phyloP scores from a whole-genome alignment of 2,113 vertebrate species.

The Dicentrarchus labrax region DNA sequence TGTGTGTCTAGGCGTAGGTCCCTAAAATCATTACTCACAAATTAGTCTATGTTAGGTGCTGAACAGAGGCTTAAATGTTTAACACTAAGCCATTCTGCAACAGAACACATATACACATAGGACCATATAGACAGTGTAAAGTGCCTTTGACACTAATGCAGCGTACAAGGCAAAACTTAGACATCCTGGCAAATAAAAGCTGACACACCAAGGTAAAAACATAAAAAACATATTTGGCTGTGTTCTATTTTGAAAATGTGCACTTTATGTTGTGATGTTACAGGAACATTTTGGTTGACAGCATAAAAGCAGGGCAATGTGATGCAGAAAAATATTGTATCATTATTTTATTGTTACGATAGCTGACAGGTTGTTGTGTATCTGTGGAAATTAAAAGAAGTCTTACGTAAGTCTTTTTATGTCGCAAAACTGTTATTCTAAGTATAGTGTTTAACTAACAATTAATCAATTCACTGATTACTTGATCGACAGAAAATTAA shows the following conservation, averaged over 20 bases:
- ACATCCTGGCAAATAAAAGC: slow-evolving; percentile 2
- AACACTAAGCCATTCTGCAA: slow-evolving; percentile 38
- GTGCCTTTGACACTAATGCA: slow-evolving; percentile 18
- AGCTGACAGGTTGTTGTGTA: background rate
- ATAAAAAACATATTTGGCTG: background rate
- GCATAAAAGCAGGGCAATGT: background rate
- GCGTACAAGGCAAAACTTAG: background rate
- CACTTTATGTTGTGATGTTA: background rate
- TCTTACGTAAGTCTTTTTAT: background rate
- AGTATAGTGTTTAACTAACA: background rate
- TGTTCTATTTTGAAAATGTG: background rate
- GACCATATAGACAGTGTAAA: background rate
- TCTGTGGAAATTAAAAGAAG: background rate
- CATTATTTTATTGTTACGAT: background rate
- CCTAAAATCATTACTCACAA: slow-evolving; percentile 39
- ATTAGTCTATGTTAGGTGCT: slow-evolving; percentile 16
- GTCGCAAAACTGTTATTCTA: background rate
- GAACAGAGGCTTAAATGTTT: slow-evolving; percentile 38
- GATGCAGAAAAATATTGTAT: background rate
- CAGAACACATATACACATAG: slow-evolving; percentile 5
- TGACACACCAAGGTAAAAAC: background rate
- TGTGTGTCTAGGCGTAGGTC: slow-evolving; percentile 15
- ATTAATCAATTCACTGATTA: background rate
- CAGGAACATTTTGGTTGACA: background rate
- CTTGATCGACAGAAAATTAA: background rate